A percentile compares a stretch with the other conserved stretches of the same genome.
Evolutionary conservation across 2,113 vertebrate genomes (phyloP).

Genomic region (Puntigrus tetrazona): DNA sequence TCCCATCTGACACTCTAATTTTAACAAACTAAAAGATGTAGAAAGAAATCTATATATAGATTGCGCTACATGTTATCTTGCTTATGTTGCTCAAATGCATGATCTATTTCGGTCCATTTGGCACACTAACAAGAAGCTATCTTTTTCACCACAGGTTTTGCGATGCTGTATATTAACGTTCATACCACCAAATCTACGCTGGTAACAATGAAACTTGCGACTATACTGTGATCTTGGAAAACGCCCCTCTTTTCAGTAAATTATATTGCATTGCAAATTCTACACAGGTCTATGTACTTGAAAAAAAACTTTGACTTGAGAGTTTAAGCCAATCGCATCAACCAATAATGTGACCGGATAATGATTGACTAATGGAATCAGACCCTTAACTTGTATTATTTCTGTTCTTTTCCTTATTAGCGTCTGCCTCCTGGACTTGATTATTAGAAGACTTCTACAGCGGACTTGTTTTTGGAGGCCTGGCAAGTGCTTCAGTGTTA

Average conservation of each 20-base stretch:
- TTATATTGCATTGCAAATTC: not conserved
- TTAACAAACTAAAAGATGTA: no score
- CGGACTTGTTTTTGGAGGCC: not conserved
- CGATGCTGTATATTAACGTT: no score
- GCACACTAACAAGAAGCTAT: no score
- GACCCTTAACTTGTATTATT: not conserved
- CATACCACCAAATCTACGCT: not conserved
- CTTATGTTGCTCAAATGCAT: no score
- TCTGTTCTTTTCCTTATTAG: not conserved
- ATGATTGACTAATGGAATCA: not conserved
- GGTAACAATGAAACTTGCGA: not conserved
- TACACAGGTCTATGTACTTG: not conserved
- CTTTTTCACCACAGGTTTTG: no score
- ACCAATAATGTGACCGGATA: not conserved
- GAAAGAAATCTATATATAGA: no score
- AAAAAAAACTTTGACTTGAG: not conserved
- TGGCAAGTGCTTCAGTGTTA: not conserved
- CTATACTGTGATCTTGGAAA: no score
- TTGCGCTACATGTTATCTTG: no score
- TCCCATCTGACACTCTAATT: no score
- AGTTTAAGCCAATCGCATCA: not conserved
- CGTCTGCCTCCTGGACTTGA: not conserved
- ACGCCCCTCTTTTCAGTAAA: no score
- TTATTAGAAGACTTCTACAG: not conserved
- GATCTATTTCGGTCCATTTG: no score